Conservation (phyloP, 2,113 vertebrate species). For the Odocoileus hemionus region DNA sequence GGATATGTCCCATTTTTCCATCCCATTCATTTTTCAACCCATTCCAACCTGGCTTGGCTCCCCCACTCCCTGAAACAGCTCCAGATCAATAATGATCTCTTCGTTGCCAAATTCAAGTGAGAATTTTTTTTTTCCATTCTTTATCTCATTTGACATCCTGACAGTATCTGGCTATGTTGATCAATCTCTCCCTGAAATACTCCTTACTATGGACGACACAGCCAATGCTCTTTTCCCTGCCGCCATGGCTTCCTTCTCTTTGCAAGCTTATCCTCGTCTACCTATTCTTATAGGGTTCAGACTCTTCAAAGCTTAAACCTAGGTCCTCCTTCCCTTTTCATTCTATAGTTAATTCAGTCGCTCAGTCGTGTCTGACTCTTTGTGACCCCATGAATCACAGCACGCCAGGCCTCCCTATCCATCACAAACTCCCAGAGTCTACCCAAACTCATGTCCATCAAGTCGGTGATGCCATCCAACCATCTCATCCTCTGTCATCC, state of each 20-base stretch:
- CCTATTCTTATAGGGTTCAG: background rate
- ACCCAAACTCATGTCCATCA: too few species aligned
- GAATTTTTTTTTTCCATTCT: background rate
- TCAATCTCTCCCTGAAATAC: background rate
- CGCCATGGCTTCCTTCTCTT: background rate
- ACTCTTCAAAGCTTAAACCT: background rate
- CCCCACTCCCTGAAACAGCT: background rate
- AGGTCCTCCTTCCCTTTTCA: background rate
- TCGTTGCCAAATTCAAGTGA: constrained; percentile 4
- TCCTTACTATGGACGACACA: background rate
- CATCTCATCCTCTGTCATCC: too few species aligned
- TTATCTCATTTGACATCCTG: background rate
- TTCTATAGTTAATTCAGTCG: background rate
- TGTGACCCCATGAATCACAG: too few species aligned
- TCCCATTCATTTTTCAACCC: background rate
- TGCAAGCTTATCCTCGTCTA: background rate
- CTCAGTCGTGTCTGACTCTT: too few species aligned
- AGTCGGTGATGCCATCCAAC: too few species aligned
- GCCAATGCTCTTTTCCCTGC: background rate
- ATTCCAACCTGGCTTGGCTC: background rate
- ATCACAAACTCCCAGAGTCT: too few species aligned
- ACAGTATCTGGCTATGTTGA: background rate
- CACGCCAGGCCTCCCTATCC: too few species aligned
- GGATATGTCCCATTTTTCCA: background rate
- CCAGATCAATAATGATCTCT: background rate